Evolutionary conservation across 37 sponge, comb jelly and placozoan genomes (phyloP), one percentile per base, ranked within the genome.

Genomic region (Crambe crambe): DNA sequence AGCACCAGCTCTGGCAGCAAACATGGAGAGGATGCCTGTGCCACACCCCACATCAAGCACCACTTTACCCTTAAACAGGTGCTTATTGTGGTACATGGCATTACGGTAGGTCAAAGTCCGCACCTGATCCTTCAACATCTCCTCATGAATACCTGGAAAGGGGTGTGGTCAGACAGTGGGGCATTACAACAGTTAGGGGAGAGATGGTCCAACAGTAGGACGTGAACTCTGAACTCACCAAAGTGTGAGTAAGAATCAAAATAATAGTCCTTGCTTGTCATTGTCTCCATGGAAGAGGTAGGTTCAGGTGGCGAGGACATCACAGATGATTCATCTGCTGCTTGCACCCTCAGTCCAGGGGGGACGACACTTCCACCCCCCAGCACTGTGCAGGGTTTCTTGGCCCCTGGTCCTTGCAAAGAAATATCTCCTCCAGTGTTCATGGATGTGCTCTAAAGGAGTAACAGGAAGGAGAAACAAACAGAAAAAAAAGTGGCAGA

Each of bases 211-310:
- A 37, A 27, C 18, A 68, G 20, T 18, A 5, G 30, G 20, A 35
- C 21, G 6, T 34, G 20, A 15, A 35, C 39, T 37, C 8, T 37
- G 35, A 54, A 47, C 77, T 72, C 58, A 93, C 97, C 94, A 67
- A 91, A 98, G 71, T 98, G 98, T 1, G 98, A 93, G 62, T 98
- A 98, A 6, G 98, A 98, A 75, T 98, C 98, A 70, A 98, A 98
- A 83, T 98, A 98, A 77, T 98, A 98, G 39, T 98, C 98, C 54
- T 81, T 77, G 76, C 94, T 93, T 25, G 97, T 96, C 83, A 90
- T 76, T n/a, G 21, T 54, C 5, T 73, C 74, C 5, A 34, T 20
- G 15, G 74, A 3, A 1, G 74, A 30, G 74, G 74, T 29, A 12
- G 71, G 26, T 40, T 43, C 71, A 2, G 43, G n/a, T 23, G 71